These are phyloP conservation scores for Drosophila kepulauana DNA, from an alignment of 1,140 invertebrate genomes.

Conservation along the genomic window DNA sequence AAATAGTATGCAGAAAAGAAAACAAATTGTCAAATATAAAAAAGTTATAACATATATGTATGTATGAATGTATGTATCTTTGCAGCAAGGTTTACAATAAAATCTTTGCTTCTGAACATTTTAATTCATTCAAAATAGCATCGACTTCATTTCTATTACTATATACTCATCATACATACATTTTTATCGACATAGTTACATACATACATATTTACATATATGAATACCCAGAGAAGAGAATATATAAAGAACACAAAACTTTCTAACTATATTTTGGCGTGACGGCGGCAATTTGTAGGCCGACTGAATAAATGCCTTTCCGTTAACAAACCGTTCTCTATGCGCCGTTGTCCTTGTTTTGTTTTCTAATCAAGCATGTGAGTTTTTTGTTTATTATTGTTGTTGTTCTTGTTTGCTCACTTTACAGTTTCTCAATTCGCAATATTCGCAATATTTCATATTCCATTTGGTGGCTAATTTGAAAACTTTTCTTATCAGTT, in stretches of 20 bases:
- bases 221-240: not conserved
- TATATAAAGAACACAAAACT: constrained; percentile 56
- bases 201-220: not conserved
- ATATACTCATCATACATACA: not conserved
- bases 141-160: too few relatives aligned
- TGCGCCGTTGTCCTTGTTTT: constrained; percentile 52
- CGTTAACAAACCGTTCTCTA: constrained; percentile 29
- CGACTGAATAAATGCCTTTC: constrained; percentile 28
- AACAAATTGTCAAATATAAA: too few relatives aligned
- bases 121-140: too few relatives aligned
- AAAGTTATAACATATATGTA: too few relatives aligned
- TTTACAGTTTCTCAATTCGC: constrained; percentile 75
- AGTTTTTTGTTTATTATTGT: constrained; percentile 33
- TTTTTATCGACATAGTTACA: not conserved
- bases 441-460: constrained; percentile 52
- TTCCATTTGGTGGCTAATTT: constrained; percentile 76
- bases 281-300: constrained; percentile 72
- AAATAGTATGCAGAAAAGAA: not conserved
- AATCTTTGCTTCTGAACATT: too few relatives aligned
- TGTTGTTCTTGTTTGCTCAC: constrained; percentile 53
- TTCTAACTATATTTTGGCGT: constrained; percentile 79
- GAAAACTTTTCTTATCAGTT: constrained; percentile 83
- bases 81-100: too few relatives aligned
- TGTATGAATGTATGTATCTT: too few relatives aligned
- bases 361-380: constrained; percentile 75